A percentile compares a stretch with the other conserved stretches of the same genome.
These are phyloP conservation scores for Ploceus nigricollis DNA, from an alignment of 2,113 vertebrate genomes.

Conservation along the genomic window DNA sequence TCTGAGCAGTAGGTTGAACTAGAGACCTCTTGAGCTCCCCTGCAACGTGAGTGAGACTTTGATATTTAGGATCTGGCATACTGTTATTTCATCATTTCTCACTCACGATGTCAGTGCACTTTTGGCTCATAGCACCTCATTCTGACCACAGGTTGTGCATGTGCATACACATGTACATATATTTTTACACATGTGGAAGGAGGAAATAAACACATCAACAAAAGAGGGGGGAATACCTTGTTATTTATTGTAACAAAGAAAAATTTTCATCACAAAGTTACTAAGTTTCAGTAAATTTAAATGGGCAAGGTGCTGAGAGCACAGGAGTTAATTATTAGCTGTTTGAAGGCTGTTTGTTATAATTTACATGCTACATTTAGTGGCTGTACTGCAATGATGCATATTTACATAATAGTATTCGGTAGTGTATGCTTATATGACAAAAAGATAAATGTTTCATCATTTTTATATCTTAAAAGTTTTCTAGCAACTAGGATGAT, in stretches of 20 bases:
- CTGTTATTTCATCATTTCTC: background rate
- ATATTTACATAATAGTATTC: slow-evolving; percentile 14
- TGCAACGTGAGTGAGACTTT: background rate
- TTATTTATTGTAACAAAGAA: background rate
- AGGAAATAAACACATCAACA: background rate
- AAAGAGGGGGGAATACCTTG: background rate
- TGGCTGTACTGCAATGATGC: background rate
- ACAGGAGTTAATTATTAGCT: slow-evolving; percentile 6
- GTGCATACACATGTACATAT: background rate
- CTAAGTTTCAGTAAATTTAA: background rate
- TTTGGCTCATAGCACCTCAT: background rate
- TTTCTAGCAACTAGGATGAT: slow-evolving; percentile 13
- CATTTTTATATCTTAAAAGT: background rate
- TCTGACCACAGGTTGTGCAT: background rate
- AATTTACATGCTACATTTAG: background rate
- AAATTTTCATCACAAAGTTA: background rate
- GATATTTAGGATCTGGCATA: background rate
- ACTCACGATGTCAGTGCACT: background rate
- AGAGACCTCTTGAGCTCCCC: background rate
- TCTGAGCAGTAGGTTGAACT: background rate
- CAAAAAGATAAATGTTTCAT: slow-evolving; percentile 38
- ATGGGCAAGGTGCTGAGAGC: background rate
- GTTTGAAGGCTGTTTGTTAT: background rate
- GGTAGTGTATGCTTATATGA: background rate
- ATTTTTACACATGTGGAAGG: background rate